Base-by-base conservation (phyloP, 2,113 vertebrate genomes). In the Saccopteryx bilineata region DNA sequence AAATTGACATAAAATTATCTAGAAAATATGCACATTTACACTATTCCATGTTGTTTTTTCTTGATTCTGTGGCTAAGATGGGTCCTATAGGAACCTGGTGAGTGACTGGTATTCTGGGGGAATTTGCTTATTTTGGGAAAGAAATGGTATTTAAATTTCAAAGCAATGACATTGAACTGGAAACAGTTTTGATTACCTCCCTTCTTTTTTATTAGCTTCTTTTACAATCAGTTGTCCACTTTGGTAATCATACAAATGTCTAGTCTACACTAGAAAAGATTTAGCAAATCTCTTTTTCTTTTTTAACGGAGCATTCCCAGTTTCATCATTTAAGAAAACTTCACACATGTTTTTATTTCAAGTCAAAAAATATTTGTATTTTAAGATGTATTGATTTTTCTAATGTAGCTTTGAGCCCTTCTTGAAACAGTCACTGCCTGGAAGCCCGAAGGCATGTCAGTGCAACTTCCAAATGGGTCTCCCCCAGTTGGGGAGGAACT, bases 381-480 rank as follows among this genome's bases (percentile, higher is more conserved):
- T 97, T 81, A 92, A 95, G 86, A 94, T 91, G 54, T 80, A 96
- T 89, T 95, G 66, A 96, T 88, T 96, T 97, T 93, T 96, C 72
- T 91, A 95, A 91, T 85, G 90, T 13, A 94, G 75, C 72, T 90
- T 56, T 92, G 75, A 96, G 88, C 63, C 56, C 52, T 92, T 94
- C 87, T 97, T 81, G 28, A 95, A 96, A 88, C 21, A 91, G 91
- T 86, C 93, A 61, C 18, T 83, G 50, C 88, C 66, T 97, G 91
- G 91, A 97, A 96, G 87, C 48, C 89, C 87, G 76, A 93, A 84
- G 76, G 90, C 93, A 92, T 71, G 46, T 90, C 93, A 96, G 96
- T 87, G 75, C 93, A 92, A 46, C 85, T 97, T 97, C 96, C 94
- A 96, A 95, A 93, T 15, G 78, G 66, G 54, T 94, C 89, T 95